Evolutionary conservation across 2,797 vertebrate genomes (phyloP).

Genomic region (Acanthopagrus latus): DNA sequence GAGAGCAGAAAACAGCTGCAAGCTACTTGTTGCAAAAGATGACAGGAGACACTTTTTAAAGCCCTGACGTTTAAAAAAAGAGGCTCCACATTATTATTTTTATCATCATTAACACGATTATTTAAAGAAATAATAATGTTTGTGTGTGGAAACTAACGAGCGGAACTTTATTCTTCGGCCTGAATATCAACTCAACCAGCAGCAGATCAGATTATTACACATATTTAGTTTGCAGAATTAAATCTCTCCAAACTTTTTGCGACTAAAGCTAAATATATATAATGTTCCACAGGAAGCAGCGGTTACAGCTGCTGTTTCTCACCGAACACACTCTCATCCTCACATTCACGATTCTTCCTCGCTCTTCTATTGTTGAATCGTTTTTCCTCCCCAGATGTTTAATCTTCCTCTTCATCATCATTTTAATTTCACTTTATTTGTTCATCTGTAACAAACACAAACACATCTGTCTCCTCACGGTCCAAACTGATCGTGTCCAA

Average conservation of each 20-base stretch:
- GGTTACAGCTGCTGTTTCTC: background rate
- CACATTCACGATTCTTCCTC: background rate
- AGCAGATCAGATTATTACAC: background rate
- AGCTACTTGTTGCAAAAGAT: constrained; percentile 70
- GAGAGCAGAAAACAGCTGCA: constrained; percentile 7
- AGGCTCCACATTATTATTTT: background rate
- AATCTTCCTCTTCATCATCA: background rate
- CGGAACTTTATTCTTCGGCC: background rate
- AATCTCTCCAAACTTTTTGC: background rate
- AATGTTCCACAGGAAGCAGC: background rate
- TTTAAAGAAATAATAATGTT: background rate
- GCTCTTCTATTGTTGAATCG: background rate
- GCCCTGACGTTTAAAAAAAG: constrained; percentile 19
- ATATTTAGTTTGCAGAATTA: background rate
- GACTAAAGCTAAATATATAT: background rate
- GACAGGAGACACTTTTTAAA: constrained; percentile 1
- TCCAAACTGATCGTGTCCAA: background rate
- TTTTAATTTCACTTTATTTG: background rate
- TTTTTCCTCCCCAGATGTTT: background rate
- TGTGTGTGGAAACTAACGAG: constrained; percentile 1
- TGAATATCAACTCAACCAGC: background rate
- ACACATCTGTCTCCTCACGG: background rate
- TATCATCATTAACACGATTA: background rate
- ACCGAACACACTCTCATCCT: background rate
- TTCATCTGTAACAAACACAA: background rate